Base-by-base conservation (phyloP, 2,888 invertebrate genomes). In the Camponotus fellah region DNA sequence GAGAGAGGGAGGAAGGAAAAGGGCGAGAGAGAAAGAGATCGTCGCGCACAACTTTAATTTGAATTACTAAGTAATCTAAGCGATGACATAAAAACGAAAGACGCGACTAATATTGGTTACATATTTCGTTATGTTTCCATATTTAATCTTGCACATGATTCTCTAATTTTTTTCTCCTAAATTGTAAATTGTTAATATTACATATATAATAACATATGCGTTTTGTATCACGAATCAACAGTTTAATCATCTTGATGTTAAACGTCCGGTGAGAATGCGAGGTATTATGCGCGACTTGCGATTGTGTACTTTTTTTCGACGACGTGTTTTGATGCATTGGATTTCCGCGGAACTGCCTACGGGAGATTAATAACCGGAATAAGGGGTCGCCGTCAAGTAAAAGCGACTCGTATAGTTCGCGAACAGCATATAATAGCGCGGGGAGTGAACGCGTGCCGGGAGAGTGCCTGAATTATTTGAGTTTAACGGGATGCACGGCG, bases 381-480 rank as follows among this genome's bases (percentile, higher is more conserved):
- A 79, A 71, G 77, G 76, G 77, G 77, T 34, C 37, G 34, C 14
- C 53, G 37, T 56, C 53, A 49, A 76, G 68, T 49, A 40, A 53
- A 58, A 71, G 32, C 72, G 32, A 69, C 46, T 43, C 58, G 14
- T 81, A 62, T 49, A 81, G 49, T 12, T 77, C 56, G 58, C 79
- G 49, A 69, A 40, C 71, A 77, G 69, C 43, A 56, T 58, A 79
- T 79, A 79, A 71, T 58, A 53, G 71, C 71, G 9, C n/a, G n/a
- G 37, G 14, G 80, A 2, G 26, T 26, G 26, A 26, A 12, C 12
- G 37, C n/a, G 69, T 26, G 64, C 40, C 2, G 21, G 12, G 66
- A 43, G 71, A 79, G 32, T 58, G 43, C n/a, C 56, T 77, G 66
- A 79, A 82, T 82, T 82, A 82, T 82, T 58, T 58, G 56, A 58